phyloP scores from a whole-genome alignment of 2,888 invertebrate species.

The Lepeophtheirus nordmannii region DNA sequence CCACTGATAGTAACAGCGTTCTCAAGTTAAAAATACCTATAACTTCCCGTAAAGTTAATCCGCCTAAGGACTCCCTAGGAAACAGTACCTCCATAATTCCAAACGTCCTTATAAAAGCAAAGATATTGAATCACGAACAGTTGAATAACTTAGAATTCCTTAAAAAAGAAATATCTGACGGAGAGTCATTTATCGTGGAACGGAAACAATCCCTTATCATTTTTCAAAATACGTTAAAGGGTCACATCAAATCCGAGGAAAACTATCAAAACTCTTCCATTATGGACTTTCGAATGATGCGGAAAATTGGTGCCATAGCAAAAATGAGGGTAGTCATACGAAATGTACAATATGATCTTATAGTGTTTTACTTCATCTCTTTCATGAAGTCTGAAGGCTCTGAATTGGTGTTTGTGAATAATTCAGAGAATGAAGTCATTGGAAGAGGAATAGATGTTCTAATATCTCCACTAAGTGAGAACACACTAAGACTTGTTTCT shows the following conservation, averaged over 20 bases:
- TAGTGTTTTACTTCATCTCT: background rate
- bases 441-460: background rate
- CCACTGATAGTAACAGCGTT: background rate
- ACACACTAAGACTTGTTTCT: background rate
- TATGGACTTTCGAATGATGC: constrained; percentile 2
- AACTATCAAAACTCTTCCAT: background rate
- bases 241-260: background rate
- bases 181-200: constrained; percentile 3
- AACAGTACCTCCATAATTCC: background rate
- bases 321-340: background rate
- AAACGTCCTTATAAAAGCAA: background rate
- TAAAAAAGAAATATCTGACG: background rate
- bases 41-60: background rate
- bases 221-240: background rate
- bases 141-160: background rate
- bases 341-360: background rate
- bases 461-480: background rate
- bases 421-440: background rate
- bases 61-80: background rate
- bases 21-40: background rate
- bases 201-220: background rate
- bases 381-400: background rate
- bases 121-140: background rate
- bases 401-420: background rate
- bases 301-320: background rate